Conservation (phyloP, 2,888 invertebrate genomes). For the Ramazzottius varieornatus region DNA sequence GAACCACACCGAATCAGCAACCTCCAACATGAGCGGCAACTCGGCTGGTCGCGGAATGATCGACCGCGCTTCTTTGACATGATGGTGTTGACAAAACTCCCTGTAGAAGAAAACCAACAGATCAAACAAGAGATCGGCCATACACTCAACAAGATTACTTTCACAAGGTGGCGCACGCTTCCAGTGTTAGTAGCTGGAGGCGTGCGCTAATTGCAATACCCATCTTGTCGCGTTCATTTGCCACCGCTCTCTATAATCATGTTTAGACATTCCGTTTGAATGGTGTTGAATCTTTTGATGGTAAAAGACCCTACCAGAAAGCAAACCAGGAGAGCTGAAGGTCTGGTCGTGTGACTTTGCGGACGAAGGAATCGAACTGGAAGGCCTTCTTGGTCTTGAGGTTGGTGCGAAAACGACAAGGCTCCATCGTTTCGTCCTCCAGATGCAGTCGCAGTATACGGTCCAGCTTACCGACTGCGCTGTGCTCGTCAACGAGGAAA, state of each 20-base stretch:
- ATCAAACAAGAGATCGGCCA: too few relatives aligned
- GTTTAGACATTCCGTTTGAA: too few relatives aligned
- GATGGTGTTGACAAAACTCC: neutral
- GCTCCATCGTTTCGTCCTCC: neutral
- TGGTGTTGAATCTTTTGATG: too few relatives aligned
- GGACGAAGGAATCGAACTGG: neutral
- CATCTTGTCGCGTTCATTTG: too few relatives aligned
- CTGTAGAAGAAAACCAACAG: neutral
- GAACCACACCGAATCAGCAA: neutral
- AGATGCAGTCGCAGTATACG: neutral
- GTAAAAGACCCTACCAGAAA: neutral
- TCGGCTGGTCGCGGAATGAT: neutral
- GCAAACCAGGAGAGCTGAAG: neutral
- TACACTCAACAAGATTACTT: too few relatives aligned
- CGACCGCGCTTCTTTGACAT: neutral
- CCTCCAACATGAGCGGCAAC: neutral
- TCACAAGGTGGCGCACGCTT: too few relatives aligned
- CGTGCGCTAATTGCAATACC: too few relatives aligned
- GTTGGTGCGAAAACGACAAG: neutral
- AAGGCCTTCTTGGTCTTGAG: neutral
- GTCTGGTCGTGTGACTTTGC: neutral
- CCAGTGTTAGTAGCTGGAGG: too few relatives aligned
- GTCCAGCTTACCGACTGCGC: neutral
- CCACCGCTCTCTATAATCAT: too few relatives aligned
- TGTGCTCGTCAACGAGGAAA: neutral